These are phyloP conservation scores for Belgica antarctica DNA, from an alignment of 2,888 invertebrate genomes.

Conservation along the genomic window DNA sequence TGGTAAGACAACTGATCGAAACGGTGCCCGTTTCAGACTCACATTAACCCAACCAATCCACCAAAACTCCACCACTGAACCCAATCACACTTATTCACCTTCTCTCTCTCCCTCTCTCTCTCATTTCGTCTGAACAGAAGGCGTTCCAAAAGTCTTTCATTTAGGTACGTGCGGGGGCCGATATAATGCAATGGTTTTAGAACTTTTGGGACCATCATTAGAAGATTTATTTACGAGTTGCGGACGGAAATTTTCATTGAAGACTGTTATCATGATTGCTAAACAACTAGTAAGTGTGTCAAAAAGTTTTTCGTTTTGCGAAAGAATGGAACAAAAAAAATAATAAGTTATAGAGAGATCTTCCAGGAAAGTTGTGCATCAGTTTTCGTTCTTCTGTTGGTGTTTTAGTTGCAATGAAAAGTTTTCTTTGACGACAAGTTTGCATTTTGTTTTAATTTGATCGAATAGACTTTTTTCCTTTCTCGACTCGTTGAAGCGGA, in stretches of 20 bases:
- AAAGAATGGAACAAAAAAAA: too few species aligned
- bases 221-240: slow-evolving; percentile 73
- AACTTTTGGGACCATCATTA: slow-evolving; percentile 68
- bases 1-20: slow-evolving; percentile 61
- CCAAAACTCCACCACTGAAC: background rate
- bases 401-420: background rate
- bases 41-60: too few species aligned
- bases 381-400: too few species aligned
- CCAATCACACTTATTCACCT: background rate
- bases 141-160: slow-evolving; percentile 71
- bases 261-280: slow-evolving; percentile 71
- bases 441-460: background rate
- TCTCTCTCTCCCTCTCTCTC: background rate
- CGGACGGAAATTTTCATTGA: slow-evolving; percentile 67
- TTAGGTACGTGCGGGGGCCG: slow-evolving; percentile 70
- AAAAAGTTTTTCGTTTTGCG: background rate
- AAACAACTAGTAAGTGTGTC: slow-evolving; percentile 61
- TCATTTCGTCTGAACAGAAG: slow-evolving; percentile 55
- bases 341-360: too few species aligned
- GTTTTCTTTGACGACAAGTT: background rate
- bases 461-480: background rate
- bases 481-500: background rate
- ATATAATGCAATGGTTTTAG: slow-evolving; percentile 73
- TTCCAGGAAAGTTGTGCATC: too few species aligned
- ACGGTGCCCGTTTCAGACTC: background rate